Evolutionary conservation across 1,140 invertebrate species (phyloP), one percentile per base, ranked within the genome.

Genomic region (Zophobas morio): DNA sequence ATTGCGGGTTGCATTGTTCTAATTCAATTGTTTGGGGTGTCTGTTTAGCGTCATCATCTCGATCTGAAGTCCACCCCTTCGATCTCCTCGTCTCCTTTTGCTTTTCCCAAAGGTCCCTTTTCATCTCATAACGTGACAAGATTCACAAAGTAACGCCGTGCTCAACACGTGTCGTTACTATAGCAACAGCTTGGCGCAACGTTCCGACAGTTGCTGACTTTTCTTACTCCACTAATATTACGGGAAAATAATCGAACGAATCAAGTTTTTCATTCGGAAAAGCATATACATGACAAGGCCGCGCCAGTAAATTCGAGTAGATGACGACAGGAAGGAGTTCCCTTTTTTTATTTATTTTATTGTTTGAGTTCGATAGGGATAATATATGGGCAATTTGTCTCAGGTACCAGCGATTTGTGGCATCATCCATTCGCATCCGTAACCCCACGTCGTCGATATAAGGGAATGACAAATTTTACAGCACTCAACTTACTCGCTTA

Each of bases 161-260:
- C 81, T 85, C 84, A 86, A 86, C 85, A 86, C 85, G 85, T 86
- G 85, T 86, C 85, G 85, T 86, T 83, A 79, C 85, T 83, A 86
- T 85, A 83, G 84, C 82, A 85, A 86, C 85, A 82, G 81, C 80
- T 82, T 83, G 78, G 79, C 78, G 70, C 70, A 83, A 80, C 71
- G 81, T 81, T 77, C 78, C 77, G 72, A 80, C 82, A 71, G 77
- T 80, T 78, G 78, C 82, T 80, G 78, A 82, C 82, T 83, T 78
- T 76, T 80, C 81, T 77, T 78, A 79, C 77, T 79, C 80, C 79
- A 74, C 63, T 47, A 53, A 80, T 80, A 84, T 83, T 81, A 82
- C 82, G 80, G 71, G 77, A 72, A 78, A 84, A 84, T 83, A 84
- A 83, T 79, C 80, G 74, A 70, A 79, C 76, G 80, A 80, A 82